A percentile compares a stretch with the other conserved stretches of the same genome.
Conservation (phyloP, 2,797 vertebrate species). For the Sebastes melanostomus region DNA sequence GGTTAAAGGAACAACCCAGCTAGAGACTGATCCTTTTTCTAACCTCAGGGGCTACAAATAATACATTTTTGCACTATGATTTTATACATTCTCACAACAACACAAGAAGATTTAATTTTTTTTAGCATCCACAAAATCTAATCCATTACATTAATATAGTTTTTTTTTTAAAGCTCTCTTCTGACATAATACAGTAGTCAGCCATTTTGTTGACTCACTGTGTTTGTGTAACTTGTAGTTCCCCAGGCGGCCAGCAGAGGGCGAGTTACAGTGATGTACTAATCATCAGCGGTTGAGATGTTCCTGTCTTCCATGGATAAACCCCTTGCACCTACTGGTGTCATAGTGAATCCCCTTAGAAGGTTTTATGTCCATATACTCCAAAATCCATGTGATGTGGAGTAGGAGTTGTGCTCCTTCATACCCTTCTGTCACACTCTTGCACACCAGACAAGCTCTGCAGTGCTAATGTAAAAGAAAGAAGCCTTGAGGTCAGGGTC, state of each 20-base stretch:
- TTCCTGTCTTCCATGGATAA: constrained; percentile 2
- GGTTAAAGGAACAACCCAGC: background rate
- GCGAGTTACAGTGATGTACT: background rate
- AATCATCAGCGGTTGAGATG: constrained; percentile 6
- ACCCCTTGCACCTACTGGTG: background rate
- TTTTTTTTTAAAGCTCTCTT: background rate
- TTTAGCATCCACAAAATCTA: background rate
- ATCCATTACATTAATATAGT: background rate
- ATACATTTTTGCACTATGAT: background rate
- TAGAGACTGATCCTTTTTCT: background rate
- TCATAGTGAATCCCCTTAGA: background rate
- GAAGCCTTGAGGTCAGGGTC: background rate
- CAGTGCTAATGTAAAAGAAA: constrained; percentile 8
- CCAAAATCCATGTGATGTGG: background rate
- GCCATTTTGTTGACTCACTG: constrained; percentile 73
- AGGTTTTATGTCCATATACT: constrained; percentile 3
- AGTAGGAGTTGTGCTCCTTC: constrained; percentile 6
- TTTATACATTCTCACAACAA: background rate
- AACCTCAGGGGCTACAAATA: background rate
- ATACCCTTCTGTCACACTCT: constrained; percentile 6
- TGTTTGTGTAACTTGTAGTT: constrained; percentile 41
- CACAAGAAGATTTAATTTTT: background rate
- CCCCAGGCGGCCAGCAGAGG: constrained; percentile 55
- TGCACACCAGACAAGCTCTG: constrained; percentile 23
- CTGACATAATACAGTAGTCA: constrained; percentile 47